A percentile compares a stretch with the other conserved stretches of the same genome.
Conservation (phyloP, 1,140 invertebrate species). For the Proales similis region DNA sequence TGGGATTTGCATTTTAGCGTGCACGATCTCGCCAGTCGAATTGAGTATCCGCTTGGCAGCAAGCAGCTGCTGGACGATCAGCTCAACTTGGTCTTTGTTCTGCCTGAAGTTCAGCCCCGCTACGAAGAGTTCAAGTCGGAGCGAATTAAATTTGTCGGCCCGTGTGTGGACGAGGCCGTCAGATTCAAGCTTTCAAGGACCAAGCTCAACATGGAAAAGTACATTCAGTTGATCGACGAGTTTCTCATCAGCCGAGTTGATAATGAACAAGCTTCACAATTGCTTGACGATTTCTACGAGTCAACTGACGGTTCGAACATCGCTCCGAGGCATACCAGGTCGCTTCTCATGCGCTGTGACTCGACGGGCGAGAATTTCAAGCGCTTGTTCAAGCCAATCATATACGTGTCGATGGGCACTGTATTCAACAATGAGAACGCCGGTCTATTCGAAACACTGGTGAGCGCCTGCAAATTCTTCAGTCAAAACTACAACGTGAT, state of each 20-base stretch:
- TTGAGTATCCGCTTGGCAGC: conserved; percentile 15
- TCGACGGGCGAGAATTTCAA: conserved; percentile 37
- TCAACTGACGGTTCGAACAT: no score
- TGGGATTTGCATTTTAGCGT: conserved; percentile 31
- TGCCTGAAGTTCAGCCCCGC: conserved; percentile 33
- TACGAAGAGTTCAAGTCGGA: conserved; percentile 9
- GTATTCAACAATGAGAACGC: conserved; percentile 37
- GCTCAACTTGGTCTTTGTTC: conserved; percentile 25
- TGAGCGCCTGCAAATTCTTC: conserved; percentile 16
- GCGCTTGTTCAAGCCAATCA: conserved; percentile 12
- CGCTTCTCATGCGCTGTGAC: neutral
- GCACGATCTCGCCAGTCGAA: conserved; percentile 13
- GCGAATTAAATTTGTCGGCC: conserved; percentile 32
- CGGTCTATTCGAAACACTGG: conserved; percentile 3
- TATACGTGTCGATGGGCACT: conserved; percentile 36
- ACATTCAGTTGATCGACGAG: conserved; percentile 18
- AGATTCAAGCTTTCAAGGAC: conserved; percentile 13
- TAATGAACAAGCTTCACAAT: no score
- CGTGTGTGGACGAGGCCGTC: conserved; percentile 19
- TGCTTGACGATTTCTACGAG: neutral
- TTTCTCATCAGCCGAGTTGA: conserved; percentile 19
- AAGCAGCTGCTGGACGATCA: conserved; percentile 28
- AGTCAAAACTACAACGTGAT: conserved; percentile 16
- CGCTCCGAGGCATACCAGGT: neutral
- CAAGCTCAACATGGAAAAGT: conserved; percentile 16